Evolutionary conservation across 2,113 vertebrate genomes (phyloP).

Genomic region (Dipodomys stephensi): DNA sequence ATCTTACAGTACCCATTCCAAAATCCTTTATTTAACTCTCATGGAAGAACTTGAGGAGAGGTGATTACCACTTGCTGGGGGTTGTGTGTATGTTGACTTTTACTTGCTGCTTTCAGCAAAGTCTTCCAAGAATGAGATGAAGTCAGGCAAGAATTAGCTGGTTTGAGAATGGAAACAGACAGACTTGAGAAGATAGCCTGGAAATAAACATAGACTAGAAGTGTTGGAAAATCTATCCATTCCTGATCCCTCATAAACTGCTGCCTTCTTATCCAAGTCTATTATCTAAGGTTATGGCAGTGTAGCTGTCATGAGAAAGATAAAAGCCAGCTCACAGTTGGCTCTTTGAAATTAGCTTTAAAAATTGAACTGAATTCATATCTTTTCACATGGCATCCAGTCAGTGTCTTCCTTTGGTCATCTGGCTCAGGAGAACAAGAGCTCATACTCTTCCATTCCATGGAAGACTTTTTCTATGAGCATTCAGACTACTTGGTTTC

Average conservation of each 20-base stretch:
- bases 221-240: neutral
- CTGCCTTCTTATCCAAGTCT: slow-evolving; percentile 28
- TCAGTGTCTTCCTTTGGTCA: neutral
- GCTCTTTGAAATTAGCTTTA: slow-evolving; percentile 26
- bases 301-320: slow-evolving; percentile 1
- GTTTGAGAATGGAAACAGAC: slow-evolving; percentile 50
- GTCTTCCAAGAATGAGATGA: slow-evolving; percentile 46
- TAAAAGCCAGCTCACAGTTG: neutral
- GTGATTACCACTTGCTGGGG: neutral
- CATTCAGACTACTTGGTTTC: neutral
- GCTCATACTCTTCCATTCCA: neutral
- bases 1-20: neutral
- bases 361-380: neutral
- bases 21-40: slow-evolving; percentile 31
- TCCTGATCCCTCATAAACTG: slow-evolving; percentile 25
- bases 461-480: neutral
- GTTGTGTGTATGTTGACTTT: slow-evolving; percentile 49
- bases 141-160: slow-evolving; percentile 41
- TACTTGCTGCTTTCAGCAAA: slow-evolving; percentile 31
- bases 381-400: too few species aligned
- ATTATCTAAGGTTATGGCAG: neutral
- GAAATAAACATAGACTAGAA: slow-evolving; percentile 16
- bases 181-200: slow-evolving; percentile 22
- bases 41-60: neutral
- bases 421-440: neutral